These are phyloP conservation scores for Podargus strigoides DNA, from an alignment of 2,797 vertebrate genomes.

Conservation along the genomic window DNA sequence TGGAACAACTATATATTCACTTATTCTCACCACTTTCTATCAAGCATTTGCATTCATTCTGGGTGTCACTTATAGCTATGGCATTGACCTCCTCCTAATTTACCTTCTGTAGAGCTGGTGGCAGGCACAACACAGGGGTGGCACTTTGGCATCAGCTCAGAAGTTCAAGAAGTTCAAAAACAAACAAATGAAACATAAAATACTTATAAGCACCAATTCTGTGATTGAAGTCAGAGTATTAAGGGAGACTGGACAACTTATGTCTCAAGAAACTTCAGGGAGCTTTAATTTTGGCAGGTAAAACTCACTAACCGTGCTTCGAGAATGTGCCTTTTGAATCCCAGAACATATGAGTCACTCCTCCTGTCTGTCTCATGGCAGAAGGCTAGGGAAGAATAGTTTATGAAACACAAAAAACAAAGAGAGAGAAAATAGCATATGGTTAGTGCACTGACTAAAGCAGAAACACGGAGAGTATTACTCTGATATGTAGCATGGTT, in stretches of 20 bases:
- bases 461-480: neutral
- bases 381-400: neutral
- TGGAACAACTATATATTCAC: neutral
- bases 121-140: neutral
- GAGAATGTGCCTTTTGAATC: conserved; percentile 25
- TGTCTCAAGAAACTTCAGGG: neutral
- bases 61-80: neutral
- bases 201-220: neutral
- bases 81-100: neutral
- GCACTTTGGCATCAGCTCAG: neutral
- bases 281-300: conserved; percentile 19
- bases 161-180: neutral
- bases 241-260: neutral
- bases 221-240: neutral
- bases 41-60: neutral
- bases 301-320: neutral
- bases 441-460: neutral
- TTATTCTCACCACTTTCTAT: neutral
- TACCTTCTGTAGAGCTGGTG: neutral
- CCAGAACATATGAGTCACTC: conserved; percentile 26
- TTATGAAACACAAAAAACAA: neutral
- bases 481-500: neutral
- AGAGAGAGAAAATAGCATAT: neutral
- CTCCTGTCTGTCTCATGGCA: neutral
- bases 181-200: neutral